Base-by-base conservation (phyloP, 2,113 vertebrate species). In the Elanus axillaris region DNA sequence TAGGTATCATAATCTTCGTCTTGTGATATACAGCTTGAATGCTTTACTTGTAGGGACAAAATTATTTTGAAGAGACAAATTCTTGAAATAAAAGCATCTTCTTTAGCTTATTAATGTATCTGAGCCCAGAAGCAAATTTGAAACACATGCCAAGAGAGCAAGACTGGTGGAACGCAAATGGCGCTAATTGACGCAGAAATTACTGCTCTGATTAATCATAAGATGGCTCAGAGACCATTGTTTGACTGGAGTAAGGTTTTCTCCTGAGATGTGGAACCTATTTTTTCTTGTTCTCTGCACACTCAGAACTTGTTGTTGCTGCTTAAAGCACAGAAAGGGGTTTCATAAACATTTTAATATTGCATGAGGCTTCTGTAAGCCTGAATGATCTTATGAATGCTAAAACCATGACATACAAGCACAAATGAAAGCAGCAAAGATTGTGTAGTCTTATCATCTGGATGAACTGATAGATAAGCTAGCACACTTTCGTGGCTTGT, bases 301-400 rank as follows among this genome's bases (percentile, higher is more conserved):
- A 74, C 67, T 85, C 80, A 82, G 94, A 96, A 96, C 88, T 97
- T 95, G 16, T 97, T 96, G 94, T 95, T 96, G 82, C 96, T 94
- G 89, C 94, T 98, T 97, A 85, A 93, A 97, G 97, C 92, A 83
- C 96, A 95, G 97, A 97, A 96, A 97, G 90, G 85, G 78, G 94
- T 97, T 96, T 96, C 95, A 69, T 98, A 98, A 98, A 98, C 97
- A 98, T 97, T 98, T 98, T 98, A 98, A 98, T 98, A 98, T 98
- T 98, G 90, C 96, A 98, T 98, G 97, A 98, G 94, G 93, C 88
- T 97, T 98, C 97, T 97, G 69, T 97, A 97, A 98, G 97, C 95
- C 96, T 97, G 97, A 98, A 96, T 97, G 97, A 98, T 93, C 95
- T 94, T 97, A 77, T 96, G 97, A 96, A 97, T 98, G 93, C 94